Evolutionary conservation across 2,113 vertebrate genomes (phyloP).

Genomic region (Platanista minor): DNA sequence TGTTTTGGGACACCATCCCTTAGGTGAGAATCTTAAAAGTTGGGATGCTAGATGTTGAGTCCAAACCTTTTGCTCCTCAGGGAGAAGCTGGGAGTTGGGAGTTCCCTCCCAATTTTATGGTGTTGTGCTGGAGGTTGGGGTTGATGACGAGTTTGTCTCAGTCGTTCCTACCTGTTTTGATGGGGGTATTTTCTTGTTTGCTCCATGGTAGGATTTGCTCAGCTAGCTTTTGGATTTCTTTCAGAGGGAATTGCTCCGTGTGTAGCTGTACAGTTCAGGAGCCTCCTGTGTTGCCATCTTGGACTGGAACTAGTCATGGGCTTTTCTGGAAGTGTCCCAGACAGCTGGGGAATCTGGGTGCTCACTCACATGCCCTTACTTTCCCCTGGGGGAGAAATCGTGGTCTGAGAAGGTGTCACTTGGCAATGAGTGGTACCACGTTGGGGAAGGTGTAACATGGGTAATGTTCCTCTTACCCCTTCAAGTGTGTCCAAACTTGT

Average conservation of each 20-base stretch:
- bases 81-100: background rate
- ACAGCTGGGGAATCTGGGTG: background rate
- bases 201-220: background rate
- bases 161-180: background rate
- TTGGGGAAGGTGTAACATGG: background rate
- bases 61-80: background rate
- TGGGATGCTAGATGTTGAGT: background rate
- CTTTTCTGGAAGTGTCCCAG: background rate
- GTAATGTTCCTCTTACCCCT: background rate
- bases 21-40: background rate
- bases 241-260: background rate
- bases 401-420: background rate
- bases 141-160: background rate
- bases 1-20: background rate
- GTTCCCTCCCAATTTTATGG: background rate
- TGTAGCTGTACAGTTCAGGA: background rate
- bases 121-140: background rate
- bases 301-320: background rate
- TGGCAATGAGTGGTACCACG: background rate
- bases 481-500: background rate
- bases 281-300: background rate
- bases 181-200: background rate
- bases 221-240: background rate
- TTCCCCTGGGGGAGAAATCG: background rate
- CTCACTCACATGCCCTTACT: background rate